Evolutionary conservation across 2,888 invertebrate species (phyloP), one percentile per base, ranked within the genome.

Genomic region (Uropetala carovei): DNA sequence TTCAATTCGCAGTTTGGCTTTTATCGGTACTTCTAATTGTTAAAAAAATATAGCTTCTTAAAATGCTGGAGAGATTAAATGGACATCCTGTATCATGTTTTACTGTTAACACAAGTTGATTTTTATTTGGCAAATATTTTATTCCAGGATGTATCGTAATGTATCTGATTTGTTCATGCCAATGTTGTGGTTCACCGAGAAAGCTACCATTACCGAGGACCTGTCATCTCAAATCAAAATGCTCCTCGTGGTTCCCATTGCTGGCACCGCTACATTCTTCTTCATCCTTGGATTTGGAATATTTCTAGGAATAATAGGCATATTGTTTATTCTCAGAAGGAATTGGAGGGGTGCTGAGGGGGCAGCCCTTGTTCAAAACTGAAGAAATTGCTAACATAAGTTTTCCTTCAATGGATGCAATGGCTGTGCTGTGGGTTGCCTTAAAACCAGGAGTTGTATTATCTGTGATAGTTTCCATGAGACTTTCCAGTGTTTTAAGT

Each of bases 101-200:
- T 18, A 64, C 5, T 11, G n/a, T 64, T 11, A 11, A 64, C 13
- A 64, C 64, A 16, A 64, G 64, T 7, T 11, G 11, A 64, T 64
- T 18, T 64, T 64, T 0, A n/a, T 64, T 64, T 64, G 27, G 0
- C 14, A 60, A 11, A 18, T 0, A 18, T 64, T 68, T 11, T 64
- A 22, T 86, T 85, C 13, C 94, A 97, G 97, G n/a, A 94, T 96
- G 91, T 96, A 96, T 93, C 94, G 95, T 91, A 95, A 96, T 92
- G 94, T 97, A 16, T 95, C 95, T 0, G 95, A 95, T 22, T 95
- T 96, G 82, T 95, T 96, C 94, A 96, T 97, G 94, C 98, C 98
- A 4, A 96, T 97, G 95, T 95, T 98, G 94, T 98, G 97, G 97
- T 98, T 98, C 95, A 95, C 96, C 0, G 97, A 98, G 95, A 96